Evolutionary conservation across 2,888 invertebrate genomes (phyloP).

Genomic region (Andrena marginata): DNA sequence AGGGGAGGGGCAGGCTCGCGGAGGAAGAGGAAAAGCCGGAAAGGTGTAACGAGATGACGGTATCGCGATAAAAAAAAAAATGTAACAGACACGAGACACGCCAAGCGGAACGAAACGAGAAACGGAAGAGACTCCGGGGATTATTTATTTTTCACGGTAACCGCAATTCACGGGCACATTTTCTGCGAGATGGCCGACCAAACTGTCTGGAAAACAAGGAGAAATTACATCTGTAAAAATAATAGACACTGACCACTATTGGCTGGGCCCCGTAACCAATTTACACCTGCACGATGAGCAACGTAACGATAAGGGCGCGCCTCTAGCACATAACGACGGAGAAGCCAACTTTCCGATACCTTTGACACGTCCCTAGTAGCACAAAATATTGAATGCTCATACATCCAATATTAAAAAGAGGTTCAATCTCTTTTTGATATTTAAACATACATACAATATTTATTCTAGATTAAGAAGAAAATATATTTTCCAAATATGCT

Average conservation of each 20-base stretch:
- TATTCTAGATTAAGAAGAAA: no score
- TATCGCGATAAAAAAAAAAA: constrained; percentile 62
- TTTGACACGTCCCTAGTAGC: no score
- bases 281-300: constrained; percentile 40
- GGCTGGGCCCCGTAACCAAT: constrained; percentile 41
- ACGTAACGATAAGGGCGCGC: constrained; percentile 7
- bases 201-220: constrained; percentile 83
- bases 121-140: constrained; percentile 72
- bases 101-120: constrained; percentile 68
- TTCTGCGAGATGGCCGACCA: constrained; percentile 73
- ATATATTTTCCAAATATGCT: no score
- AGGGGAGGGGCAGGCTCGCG: background rate
- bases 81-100: constrained; percentile 58
- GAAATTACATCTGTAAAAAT: constrained; percentile 79
- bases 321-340: background rate
- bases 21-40: constrained; percentile 25
- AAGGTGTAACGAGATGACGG: constrained; percentile 65
- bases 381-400: no score
- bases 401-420: no score
- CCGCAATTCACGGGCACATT: constrained; percentile 78
- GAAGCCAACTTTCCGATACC: background rate
- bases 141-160: constrained; percentile 79
- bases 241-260: constrained; percentile 65
- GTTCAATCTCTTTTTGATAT: no score
- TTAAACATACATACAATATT: no score